A percentile compares a stretch with the other conserved stretches of the same genome.
These are phyloP conservation scores for Melanotaenia parkinsoni DNA, from an alignment of 2,797 vertebrate genomes.

Conservation along the genomic window DNA sequence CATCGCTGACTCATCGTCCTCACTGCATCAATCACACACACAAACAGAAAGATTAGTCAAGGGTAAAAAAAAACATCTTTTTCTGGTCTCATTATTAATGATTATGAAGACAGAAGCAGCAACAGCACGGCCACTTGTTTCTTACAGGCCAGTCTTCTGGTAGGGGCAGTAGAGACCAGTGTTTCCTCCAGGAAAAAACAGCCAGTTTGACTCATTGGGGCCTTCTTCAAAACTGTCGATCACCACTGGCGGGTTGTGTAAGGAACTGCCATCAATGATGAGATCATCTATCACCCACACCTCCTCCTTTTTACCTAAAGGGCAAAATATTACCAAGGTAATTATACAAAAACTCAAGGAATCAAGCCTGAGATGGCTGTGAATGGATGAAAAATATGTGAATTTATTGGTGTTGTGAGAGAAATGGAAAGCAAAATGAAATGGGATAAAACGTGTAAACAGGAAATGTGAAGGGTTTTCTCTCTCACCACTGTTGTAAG, in stretches of 20 bases:
- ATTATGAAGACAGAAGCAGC: constrained; percentile 7
- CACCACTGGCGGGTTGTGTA: constrained; percentile 89
- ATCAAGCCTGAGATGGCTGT: neutral
- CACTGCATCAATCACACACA: constrained; percentile 79
- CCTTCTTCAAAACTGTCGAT: constrained; percentile 94
- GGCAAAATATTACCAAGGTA: constrained; percentile 24
- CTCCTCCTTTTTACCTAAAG: constrained; percentile 96
- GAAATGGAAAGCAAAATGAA: neutral
- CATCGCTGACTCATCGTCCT: constrained; percentile 96
- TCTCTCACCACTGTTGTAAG: constrained; percentile 93
- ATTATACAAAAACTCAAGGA: constrained; percentile 7
- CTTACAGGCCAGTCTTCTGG: constrained; percentile 94
- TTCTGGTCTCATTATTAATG: constrained; percentile 22
- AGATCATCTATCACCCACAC: constrained; percentile 99
- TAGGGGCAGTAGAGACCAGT: constrained; percentile 97
- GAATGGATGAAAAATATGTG: constrained; percentile 2
- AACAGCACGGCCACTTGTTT: neutral
- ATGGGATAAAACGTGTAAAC: neutral
- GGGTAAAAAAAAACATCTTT: constrained; percentile 9
- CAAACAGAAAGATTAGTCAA: constrained; percentile 36
- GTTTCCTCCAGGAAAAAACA: constrained; percentile 97
- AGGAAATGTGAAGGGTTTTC: neutral
- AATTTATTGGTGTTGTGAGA: neutral
- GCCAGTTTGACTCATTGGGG: constrained; percentile 93
- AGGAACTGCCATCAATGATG: constrained; percentile 93